Evolutionary conservation across 1,140 invertebrate genomes (phyloP), one percentile per base, ranked within the genome.

Genomic region (Steinernema khuongi): DNA sequence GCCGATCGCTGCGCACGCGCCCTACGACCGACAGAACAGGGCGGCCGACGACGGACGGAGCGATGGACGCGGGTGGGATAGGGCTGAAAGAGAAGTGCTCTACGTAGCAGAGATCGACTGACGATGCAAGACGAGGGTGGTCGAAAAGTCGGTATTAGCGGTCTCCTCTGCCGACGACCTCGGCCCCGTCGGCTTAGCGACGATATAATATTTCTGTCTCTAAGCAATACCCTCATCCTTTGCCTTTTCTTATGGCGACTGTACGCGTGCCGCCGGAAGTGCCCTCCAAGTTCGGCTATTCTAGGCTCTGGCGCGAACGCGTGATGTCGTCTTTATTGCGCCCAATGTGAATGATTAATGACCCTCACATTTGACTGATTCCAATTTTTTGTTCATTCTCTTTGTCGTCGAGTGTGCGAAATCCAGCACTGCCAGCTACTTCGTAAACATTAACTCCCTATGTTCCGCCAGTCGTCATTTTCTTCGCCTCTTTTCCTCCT

Each of bases 131-230:
- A 60, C n/a, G 36, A 41, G 36, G 36, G 36, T 41, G 36, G 36
- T 41, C n/a, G 19, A 60, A 60, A 60, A 14, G 50, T 60, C 50
- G 50, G 50, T 60, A 60, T 60, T 60, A 60, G 50, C 50, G 50
- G 50, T 60, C 36, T 41, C 50, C 50, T 14, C 50, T 60, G 50
- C 19, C 19, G 50, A 22, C 50, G 50, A 60, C 50, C 50, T 26
- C 50, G 50, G 22, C 14, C 7, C 50, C 14, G 26, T 60, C 19
- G 50, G 50, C 50, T 60, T 60, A 17, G 50, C 50, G 50, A 60
- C 50, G 50, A 60, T 60, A 60, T 60, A 60, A 60, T 60, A 60
- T 60, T 60, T 60, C 50, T 60, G 36, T 41, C 36, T n/a, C 36
- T 11, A n/a, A 41, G 7, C n/a, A 11, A n/a, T 11, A n/a, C 36